phyloP scores from a whole-genome alignment of 30 jellyfish, hydroid and myxozoan genomes.

The Cassiopea andromeda region DNA sequence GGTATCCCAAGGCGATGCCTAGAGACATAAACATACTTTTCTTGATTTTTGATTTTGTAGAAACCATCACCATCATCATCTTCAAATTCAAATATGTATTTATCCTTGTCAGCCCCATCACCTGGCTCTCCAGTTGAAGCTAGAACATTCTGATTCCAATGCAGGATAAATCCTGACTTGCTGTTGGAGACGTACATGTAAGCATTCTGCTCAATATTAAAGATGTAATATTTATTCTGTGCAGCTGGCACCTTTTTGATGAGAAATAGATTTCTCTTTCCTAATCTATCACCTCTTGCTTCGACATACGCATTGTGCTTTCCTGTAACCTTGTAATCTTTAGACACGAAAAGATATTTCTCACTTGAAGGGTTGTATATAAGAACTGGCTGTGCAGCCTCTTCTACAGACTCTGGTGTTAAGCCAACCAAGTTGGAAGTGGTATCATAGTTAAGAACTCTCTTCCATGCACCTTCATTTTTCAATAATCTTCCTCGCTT shows the following conservation, averaged over 20 bases:
- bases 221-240: constrained; percentile 10
- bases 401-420: constrained; percentile 31
- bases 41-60: constrained; percentile 37
- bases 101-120: not conserved
- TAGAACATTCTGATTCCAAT: constrained; percentile 33
- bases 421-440: constrained; percentile 22
- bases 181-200: constrained; percentile 36
- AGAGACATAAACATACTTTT: constrained; percentile 21
- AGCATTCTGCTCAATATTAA: constrained; percentile 13
- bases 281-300: constrained; percentile 40
- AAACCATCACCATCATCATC: constrained; percentile 64
- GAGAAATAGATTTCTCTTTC: constrained; percentile 32
- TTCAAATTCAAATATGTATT: constrained; percentile 37
- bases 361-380: constrained; percentile 37
- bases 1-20: constrained; percentile 25
- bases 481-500: not conserved
- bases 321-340: constrained; percentile 35
- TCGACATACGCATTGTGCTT: constrained; percentile 25
- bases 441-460: constrained; percentile 27
- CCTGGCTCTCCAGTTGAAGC: constrained; percentile 11
- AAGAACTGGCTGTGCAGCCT: constrained; percentile 25
- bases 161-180: constrained; percentile 29
- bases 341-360: constrained; percentile 19
- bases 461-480: not conserved
- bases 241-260: constrained; percentile 13